A percentile compares a stretch with the other conserved stretches of the same genome.
Evolutionary conservation across 2,888 invertebrate species (phyloP).

Genomic region (Junonia oenone): DNA sequence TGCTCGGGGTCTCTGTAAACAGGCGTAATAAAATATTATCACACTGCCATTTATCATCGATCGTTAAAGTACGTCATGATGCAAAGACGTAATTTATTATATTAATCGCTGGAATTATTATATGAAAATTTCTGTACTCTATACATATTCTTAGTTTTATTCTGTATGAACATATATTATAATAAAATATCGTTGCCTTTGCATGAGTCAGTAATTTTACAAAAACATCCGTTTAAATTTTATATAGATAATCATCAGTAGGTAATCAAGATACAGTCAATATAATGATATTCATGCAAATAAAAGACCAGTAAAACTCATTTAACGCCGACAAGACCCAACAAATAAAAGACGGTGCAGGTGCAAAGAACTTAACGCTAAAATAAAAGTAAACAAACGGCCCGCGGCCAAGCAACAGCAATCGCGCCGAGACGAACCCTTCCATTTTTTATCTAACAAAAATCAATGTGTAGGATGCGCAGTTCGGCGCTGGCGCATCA

Average conservation of each 20-base stretch:
- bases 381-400: constrained; percentile 62
- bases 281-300: not conserved
- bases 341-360: constrained; percentile 62
- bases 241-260: not conserved
- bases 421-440: constrained; percentile 42
- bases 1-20: constrained; percentile 59
- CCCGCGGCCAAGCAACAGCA: constrained; percentile 28
- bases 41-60: constrained; percentile 3
- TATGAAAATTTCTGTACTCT: not conserved
- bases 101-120: not conserved
- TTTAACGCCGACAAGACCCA: constrained; percentile 45
- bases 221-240: not conserved
- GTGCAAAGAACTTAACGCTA: constrained; percentile 59
- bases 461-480: constrained; percentile 57
- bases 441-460: constrained; percentile 74
- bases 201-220: not conserved
- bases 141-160: no score
- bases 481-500: constrained; percentile 66
- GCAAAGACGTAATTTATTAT: not conserved
- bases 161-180: no score
- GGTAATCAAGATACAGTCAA: not conserved
- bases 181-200: not conserved
- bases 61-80: not conserved
- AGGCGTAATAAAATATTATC: constrained; percentile 26
- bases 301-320: constrained; percentile 27